Evolutionary conservation across 2,888 invertebrate species (phyloP).

Genomic region (Harmothoe impar): DNA sequence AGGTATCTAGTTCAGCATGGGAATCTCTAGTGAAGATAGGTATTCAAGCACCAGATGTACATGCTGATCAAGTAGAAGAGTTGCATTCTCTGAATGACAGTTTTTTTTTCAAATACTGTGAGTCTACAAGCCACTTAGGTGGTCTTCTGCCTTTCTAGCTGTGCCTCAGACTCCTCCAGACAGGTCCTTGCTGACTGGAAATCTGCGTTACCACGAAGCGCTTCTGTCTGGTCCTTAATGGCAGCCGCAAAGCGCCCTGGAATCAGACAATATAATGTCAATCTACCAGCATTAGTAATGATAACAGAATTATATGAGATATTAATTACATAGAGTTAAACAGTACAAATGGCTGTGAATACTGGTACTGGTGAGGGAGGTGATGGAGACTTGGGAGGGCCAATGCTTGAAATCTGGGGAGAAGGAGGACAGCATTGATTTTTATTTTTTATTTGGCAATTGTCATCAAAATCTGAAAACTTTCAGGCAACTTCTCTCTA

Average conservation of each 20-base stretch:
- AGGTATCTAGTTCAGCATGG: too few species aligned
- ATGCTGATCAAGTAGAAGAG: too few species aligned
- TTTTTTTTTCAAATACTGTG: too few species aligned
- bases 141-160: not conserved
- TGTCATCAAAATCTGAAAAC: not conserved
- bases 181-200: not conserved
- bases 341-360: not conserved
- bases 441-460: too few species aligned
- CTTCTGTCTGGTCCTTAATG: not conserved
- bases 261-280: not conserved
- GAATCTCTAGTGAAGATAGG: too few species aligned
- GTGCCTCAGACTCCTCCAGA: not conserved
- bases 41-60: too few species aligned
- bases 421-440: not conserved
- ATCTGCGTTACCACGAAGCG: not conserved
- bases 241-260: conserved; percentile 3
- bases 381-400: too few species aligned
- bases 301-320: not conserved
- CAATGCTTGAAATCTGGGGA: not conserved
- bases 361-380: not conserved
- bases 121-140: not conserved
- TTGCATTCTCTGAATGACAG: too few species aligned
- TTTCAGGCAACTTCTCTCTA: not conserved
- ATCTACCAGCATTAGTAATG: not conserved
- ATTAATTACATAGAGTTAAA: not conserved